A percentile compares a stretch with the other conserved stretches of the same genome.
These are phyloP conservation scores for Diploptera punctata DNA, from an alignment of 2,888 invertebrate species.

Conservation along the genomic window DNA sequence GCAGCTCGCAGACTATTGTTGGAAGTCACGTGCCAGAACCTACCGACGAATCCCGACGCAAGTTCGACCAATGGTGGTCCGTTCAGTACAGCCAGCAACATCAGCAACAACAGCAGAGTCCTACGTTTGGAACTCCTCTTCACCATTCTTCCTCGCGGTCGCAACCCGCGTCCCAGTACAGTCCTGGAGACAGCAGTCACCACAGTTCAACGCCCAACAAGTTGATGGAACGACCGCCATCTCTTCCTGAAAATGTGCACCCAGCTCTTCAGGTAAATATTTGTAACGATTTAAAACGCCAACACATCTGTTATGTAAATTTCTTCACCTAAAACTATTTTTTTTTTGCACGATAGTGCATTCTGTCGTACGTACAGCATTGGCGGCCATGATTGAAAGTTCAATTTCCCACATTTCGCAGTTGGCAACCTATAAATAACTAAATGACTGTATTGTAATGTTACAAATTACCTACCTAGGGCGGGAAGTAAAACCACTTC, in stretches of 20 bases:
- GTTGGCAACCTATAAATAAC: no score
- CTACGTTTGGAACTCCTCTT: conserved; percentile 22
- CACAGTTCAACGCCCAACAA: conserved; percentile 48
- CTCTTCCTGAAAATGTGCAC: conserved; percentile 47
- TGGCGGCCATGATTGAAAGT: no score
- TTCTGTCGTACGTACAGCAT: no score
- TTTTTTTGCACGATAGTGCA: no score
- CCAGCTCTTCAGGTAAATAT: conserved; percentile 45
- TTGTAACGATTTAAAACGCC: no score
- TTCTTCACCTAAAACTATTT: no score
- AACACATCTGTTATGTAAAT: no score
- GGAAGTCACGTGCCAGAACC: conserved; percentile 69
- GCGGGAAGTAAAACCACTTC: no score
- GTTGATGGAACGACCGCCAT: conserved; percentile 58
- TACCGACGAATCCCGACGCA: conserved; percentile 82
- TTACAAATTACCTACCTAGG: no score
- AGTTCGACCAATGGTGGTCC: conserved; percentile 93
- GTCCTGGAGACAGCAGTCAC: conserved; percentile 39
- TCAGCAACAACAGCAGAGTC: conserved; percentile 49
- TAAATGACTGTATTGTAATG: no score
- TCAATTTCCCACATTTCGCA: no score
- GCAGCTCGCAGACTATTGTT: conserved; percentile 68
- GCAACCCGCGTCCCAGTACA: conserved; percentile 39
- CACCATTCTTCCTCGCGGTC: conserved; percentile 34
- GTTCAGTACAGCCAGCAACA: conserved; percentile 69